phyloP scores from a whole-genome alignment of 2,113 vertebrate species.

The Neotoma lepida region DNA sequence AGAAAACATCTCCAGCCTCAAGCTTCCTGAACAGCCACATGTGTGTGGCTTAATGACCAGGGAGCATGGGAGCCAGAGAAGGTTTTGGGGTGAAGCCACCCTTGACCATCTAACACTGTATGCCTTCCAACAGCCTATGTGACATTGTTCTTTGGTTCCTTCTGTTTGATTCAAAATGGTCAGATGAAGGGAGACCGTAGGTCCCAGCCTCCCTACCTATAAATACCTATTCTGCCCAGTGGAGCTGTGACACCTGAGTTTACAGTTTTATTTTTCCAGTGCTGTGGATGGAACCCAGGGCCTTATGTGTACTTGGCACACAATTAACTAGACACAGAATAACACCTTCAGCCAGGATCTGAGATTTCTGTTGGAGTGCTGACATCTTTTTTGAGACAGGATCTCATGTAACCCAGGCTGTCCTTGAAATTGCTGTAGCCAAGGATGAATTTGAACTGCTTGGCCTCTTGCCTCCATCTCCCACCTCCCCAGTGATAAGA shows the following conservation, averaged over 20 bases:
- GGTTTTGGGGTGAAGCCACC: not conserved
- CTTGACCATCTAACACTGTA: not conserved
- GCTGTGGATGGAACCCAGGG: not conserved
- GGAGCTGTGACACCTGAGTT: not conserved
- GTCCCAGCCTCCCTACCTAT: not conserved
- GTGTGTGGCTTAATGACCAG: not conserved
- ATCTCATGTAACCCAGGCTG: not conserved
- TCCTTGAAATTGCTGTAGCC: not conserved
- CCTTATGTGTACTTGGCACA: not conserved
- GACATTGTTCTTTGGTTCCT: not conserved
- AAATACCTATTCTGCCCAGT: not conserved
- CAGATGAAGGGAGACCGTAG: not conserved
- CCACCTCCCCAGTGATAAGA: not conserved
- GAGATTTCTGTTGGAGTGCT: not conserved
- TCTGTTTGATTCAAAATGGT: not conserved
- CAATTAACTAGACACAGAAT: not conserved
- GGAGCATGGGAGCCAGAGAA: not conserved
- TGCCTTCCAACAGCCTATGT: not conserved
- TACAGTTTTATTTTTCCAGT: not conserved
- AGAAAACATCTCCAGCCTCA: not conserved
- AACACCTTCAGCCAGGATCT: not conserved
- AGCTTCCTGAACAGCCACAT: not conserved
- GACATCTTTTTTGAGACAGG: not conserved
- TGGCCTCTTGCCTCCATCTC: not conserved
- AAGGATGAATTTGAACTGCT: not conserved